These are phyloP conservation scores for Cantharis nigra DNA, from an alignment of 2,888 invertebrate species.

Conservation along the genomic window DNA sequence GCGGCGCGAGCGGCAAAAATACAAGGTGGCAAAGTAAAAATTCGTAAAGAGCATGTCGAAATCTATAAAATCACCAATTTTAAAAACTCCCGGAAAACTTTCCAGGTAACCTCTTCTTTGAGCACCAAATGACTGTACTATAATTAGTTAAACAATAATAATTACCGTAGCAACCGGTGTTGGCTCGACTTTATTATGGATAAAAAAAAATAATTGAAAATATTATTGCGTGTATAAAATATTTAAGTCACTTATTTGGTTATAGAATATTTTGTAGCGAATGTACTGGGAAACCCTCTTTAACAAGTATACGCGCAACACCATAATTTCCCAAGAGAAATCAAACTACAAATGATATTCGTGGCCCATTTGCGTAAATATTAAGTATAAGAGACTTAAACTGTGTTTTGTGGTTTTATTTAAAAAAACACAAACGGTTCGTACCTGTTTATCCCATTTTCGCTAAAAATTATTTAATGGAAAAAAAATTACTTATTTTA, in stretches of 20 bases:
- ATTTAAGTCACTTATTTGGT: not conserved
- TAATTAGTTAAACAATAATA: too few species aligned
- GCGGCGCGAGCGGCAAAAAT: too few species aligned
- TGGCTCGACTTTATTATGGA: not conserved
- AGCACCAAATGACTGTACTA: too few species aligned
- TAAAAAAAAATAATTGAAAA: not conserved
- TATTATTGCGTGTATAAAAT: not conserved
- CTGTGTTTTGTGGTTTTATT: slow-evolving; percentile 18
- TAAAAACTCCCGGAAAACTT: too few species aligned
- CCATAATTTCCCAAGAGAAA: slow-evolving; percentile 55
- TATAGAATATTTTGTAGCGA: slow-evolving; percentile 22
- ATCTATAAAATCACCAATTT: too few species aligned
- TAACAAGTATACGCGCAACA: slow-evolving; percentile 37
- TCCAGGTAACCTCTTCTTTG: too few species aligned
- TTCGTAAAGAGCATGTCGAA: too few species aligned
- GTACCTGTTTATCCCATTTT: not conserved
- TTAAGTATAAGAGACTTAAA: slow-evolving; percentile 38
- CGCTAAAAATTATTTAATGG: not conserved
- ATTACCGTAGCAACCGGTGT: not conserved
- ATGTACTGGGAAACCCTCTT: slow-evolving; percentile 27
- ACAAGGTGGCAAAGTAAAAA: too few species aligned
- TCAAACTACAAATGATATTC: slow-evolving; percentile 52
- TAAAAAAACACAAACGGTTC: not conserved
- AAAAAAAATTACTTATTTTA: not conserved
- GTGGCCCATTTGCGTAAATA: slow-evolving; percentile 52